A percentile compares a stretch with the other conserved stretches of the same genome.
Evolutionary conservation across 2,797 vertebrate genomes (phyloP).

Genomic region (Pangasius macronema): DNA sequence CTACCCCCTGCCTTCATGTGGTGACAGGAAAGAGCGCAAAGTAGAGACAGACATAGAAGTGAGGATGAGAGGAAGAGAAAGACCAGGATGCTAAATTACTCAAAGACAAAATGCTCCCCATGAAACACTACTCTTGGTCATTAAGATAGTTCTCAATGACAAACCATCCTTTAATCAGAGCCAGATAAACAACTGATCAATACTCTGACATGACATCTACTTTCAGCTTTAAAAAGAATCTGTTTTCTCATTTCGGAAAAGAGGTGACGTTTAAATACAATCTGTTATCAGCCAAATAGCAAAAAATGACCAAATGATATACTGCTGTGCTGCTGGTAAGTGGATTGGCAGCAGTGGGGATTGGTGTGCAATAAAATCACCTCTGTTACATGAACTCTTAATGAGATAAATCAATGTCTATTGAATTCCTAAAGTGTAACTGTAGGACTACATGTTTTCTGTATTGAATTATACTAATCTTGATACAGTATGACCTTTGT

Average conservation of each 20-base stretch:
- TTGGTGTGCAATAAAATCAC: not conserved
- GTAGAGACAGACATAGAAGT: constrained; percentile 74
- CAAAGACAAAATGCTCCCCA: constrained; percentile 21
- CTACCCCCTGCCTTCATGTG: constrained; percentile 93
- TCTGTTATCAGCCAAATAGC: not conserved
- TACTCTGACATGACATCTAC: not conserved
- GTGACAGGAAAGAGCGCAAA: constrained; percentile 78
- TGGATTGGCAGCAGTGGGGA: not conserved
- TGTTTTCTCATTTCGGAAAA: not conserved
- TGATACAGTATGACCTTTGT: not conserved
- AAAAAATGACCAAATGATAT: not conserved
- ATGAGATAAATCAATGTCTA: not conserved
- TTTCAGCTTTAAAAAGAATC: not conserved
- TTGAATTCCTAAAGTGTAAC: not conserved
- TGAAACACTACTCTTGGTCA: constrained; percentile 8
- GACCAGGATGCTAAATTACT: constrained; percentile 48
- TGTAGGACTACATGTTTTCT: not conserved
- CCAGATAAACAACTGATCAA: not conserved
- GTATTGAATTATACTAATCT: not conserved
- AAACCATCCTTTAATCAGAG: not conserved
- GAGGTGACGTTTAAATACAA: not conserved
- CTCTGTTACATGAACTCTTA: not conserved
- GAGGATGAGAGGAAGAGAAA: constrained; percentile 72
- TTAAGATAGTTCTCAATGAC: not conserved
- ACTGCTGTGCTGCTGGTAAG: not conserved